Evolutionary conservation across 2,888 invertebrate genomes (phyloP), one percentile per base, ranked within the genome.

Genomic region (Dynastes hyllus): DNA sequence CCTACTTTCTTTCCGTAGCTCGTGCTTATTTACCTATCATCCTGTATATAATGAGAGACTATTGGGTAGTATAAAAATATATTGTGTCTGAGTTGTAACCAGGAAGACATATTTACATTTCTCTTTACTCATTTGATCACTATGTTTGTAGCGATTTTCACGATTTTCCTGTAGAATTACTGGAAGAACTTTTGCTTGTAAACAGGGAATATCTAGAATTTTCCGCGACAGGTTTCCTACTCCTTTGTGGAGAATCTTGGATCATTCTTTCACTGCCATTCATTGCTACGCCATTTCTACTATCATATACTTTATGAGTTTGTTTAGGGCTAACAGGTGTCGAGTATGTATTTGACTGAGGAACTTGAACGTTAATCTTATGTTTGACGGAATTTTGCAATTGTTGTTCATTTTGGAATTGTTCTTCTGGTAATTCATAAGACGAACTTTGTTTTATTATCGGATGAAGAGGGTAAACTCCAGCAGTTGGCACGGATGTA

Each of bases 321-420:
- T 61, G 61, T 53, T 70, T 77, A 45, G 79, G 79, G 61, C 79
- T 80, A 51, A 78, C 45, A 11, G 80, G 78, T 61, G 76, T 80
- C 37, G 75, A 69, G 69, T 80, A 80, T 13, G 66, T 78, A 75
- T 78, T 70, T 13, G 83, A 81, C 79, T 86, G 86, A 8, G 86
- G 84, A 63, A 85, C 81, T 80, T 86, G 86, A 0, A 86, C 82
- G 65, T 84, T 85, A 50, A 87, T 86, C 29, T 84, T 85, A 79
- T 87, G 86, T 69, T 80, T 85, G 6, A 86, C 78, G 11, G 55
- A 16, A 53, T 22, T 76, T 29, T 77, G 78, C 80, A 81, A 61
- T 13, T 45, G 53, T 6, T 77, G 29, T 45, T 71, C n/a, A 4
- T 22, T 32, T 45, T 71, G 71, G 77, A 80, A 78, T 50, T 81